Percentiles rank a stretch among this genome's conserved stretches.
phyloP scores from a whole-genome alignment of 2,888 invertebrate species.

The Ornithoptera alexandrae region DNA sequence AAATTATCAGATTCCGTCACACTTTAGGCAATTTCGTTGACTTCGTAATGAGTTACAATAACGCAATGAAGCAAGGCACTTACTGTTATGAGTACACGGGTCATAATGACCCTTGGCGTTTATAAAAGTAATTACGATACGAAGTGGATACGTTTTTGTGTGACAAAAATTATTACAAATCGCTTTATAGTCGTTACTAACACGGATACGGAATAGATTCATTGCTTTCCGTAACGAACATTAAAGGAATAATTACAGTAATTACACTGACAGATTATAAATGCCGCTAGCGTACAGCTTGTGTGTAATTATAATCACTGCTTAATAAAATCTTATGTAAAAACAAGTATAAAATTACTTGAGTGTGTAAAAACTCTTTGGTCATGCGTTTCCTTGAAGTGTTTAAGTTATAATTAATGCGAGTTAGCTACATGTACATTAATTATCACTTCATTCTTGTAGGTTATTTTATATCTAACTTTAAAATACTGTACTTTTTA shows the following conservation, averaged over 20 bases:
- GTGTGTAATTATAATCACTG: slow-evolving; percentile 27
- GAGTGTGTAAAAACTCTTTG: slow-evolving; percentile 22
- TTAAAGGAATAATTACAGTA: slow-evolving; percentile 24
- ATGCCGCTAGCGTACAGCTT: slow-evolving; percentile 10
- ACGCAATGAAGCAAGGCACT: slow-evolving; percentile 62
- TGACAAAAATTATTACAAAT: slow-evolving; percentile 48
- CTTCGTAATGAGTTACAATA: slow-evolving; percentile 67
- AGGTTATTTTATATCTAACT: background rate
- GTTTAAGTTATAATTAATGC: slow-evolving; percentile 25
- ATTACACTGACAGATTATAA: slow-evolving; percentile 25
- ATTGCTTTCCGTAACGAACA: slow-evolving; percentile 25
- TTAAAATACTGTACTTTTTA: background rate
- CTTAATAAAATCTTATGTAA: slow-evolving; percentile 24
- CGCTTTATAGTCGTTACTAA: slow-evolving; percentile 27
- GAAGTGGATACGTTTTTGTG: slow-evolving; percentile 53
- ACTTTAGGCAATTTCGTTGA: slow-evolving; percentile 64
- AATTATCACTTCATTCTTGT: background rate
- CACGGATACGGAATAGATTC: slow-evolving; percentile 31
- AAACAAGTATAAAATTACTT: slow-evolving; percentile 28
- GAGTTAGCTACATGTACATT: background rate
- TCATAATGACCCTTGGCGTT: slow-evolving; percentile 54
- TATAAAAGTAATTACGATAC: slow-evolving; percentile 66
- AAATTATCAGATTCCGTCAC: slow-evolving; percentile 76
- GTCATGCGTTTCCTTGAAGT: slow-evolving; percentile 27
- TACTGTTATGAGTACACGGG: slow-evolving; percentile 55